A percentile compares a stretch with the other conserved stretches of the same genome.
phyloP scores from a whole-genome alignment of 2,113 vertebrate genomes.

The Taxidea taxus region DNA sequence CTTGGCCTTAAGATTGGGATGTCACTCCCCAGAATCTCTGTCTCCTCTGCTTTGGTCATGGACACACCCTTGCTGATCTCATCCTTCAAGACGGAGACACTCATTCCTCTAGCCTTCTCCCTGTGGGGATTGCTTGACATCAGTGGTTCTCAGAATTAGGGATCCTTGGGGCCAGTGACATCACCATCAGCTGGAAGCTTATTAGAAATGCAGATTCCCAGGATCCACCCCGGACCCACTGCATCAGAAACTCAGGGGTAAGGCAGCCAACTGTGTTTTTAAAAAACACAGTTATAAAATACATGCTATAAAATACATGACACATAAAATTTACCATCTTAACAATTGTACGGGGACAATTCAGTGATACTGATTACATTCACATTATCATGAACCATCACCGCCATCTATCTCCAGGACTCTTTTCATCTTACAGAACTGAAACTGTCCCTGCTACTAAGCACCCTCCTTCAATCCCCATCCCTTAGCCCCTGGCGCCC shows the following conservation, averaged over 20 bases:
- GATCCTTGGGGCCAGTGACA: neutral
- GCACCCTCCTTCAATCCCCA: neutral
- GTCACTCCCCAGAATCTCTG: rapidly evolving
- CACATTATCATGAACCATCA: too few relatives aligned
- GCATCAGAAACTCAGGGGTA: neutral
- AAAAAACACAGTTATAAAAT: too few relatives aligned
- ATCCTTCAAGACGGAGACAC: neutral
- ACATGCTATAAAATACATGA: neutral
- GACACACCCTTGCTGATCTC: rapidly evolving
- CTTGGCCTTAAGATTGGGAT: neutral
- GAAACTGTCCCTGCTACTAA: neutral
- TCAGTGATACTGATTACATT: neutral
- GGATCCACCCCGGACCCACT: neutral
- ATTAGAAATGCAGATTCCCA: neutral
- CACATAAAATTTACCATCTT: neutral
- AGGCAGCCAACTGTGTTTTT: neutral
- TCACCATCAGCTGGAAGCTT: neutral
- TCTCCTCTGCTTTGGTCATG: neutral
- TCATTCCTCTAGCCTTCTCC: neutral
- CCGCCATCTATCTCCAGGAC: neutral
- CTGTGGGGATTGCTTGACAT: neutral
- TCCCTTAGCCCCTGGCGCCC: neutral
- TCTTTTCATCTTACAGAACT: neutral
- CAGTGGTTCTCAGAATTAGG: neutral
- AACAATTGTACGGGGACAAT: neutral